Evolutionary conservation across 1,140 invertebrate genomes (phyloP).

Genomic region (Drosophila pachea): DNA sequence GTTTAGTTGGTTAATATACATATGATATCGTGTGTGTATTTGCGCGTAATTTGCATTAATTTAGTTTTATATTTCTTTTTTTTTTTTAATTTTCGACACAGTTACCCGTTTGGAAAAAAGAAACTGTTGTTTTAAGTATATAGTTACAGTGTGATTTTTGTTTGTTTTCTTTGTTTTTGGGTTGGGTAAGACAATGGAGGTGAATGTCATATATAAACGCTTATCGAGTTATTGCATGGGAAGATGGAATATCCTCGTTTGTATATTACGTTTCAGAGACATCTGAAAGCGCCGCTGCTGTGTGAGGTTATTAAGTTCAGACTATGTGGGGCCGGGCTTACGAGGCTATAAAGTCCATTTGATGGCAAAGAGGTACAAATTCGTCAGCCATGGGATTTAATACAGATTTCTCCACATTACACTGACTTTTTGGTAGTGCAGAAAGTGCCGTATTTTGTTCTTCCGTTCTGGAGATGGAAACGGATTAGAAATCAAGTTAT

Average conservation of each 20-base stretch:
- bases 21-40: constrained; percentile 30
- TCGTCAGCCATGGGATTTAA: constrained; percentile 89
- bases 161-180: constrained; percentile 13
- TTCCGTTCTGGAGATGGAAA: constrained; percentile 55
- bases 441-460: constrained; percentile 68
- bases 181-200: constrained; percentile 35
- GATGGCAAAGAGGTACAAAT: constrained; percentile 83
- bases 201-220: constrained; percentile 35
- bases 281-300: constrained; percentile 23
- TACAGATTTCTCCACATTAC: constrained; percentile 81
- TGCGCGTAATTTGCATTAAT: constrained; percentile 33
- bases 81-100: constrained; percentile 39
- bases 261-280: constrained; percentile 34
- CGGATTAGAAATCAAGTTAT: not conserved
- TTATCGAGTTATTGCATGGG: constrained; percentile 33
- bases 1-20: constrained; percentile 47
- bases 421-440: constrained; percentile 74
- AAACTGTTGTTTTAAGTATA: too few species aligned
- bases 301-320: constrained; percentile 54
- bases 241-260: constrained; percentile 37
- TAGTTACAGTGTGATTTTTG: constrained; percentile 2
- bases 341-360: constrained; percentile 65
- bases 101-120: constrained; percentile 25
- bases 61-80: constrained; percentile 25
- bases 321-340: constrained; percentile 50